Conservation (phyloP, 2,113 vertebrate species). For the Salvelinus namaycush region DNA sequence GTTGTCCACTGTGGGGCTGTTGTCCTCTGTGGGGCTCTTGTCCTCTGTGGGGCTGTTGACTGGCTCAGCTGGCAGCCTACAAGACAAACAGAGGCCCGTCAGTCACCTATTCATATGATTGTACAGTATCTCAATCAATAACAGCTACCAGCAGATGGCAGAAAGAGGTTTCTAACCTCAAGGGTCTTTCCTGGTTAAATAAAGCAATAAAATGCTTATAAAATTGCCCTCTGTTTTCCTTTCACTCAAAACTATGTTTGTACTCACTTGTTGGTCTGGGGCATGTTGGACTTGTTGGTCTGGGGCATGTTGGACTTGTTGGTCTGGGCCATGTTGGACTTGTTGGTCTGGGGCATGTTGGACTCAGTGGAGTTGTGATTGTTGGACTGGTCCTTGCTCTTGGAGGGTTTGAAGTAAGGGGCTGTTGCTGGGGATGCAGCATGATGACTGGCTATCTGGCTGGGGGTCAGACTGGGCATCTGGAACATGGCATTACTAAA, state of each 20-base stretch:
- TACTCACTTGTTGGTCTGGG: constrained; percentile 15
- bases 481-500: constrained; percentile 78
- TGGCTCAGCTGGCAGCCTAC: constrained; percentile 42
- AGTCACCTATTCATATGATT: too few relatives aligned
- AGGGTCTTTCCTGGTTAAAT: too few relatives aligned
- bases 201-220: too few relatives aligned
- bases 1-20: too few relatives aligned
- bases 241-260: too few relatives aligned
- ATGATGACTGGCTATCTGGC: constrained; percentile 62
- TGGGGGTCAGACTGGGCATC: constrained; percentile 36
- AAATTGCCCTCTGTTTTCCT: too few relatives aligned
- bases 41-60: neutral
- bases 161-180: constrained; percentile 30
- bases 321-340: constrained; percentile 25
- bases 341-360: neutral
- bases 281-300: constrained; percentile 14
- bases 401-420: neutral
- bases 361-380: constrained; percentile 47
- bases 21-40: too few relatives aligned
- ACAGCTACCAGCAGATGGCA: neutral
- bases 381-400: constrained; percentile 30
- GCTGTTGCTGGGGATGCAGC: neutral
- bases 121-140: too few relatives aligned
- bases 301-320: neutral
- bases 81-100: neutral